Evolutionary conservation across 2,888 invertebrate species (phyloP), one percentile per base, ranked within the genome.

Genomic region (Andricus curvator): DNA sequence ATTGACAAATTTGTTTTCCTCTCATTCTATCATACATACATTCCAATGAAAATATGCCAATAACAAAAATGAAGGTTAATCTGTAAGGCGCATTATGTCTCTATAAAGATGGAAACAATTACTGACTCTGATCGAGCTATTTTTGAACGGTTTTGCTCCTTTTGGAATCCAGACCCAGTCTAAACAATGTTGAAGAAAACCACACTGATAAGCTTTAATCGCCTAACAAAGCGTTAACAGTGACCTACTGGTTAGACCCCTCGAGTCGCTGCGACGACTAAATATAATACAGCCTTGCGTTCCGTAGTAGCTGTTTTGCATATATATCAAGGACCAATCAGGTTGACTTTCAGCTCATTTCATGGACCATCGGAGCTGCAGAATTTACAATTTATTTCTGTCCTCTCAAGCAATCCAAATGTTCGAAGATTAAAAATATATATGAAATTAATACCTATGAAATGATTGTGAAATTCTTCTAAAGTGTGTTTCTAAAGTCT

Each of bases 181-280:
- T 13, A 20, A 33, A 56, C 33, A 51, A 56, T 56, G 74, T 17
- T 56, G 56, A n/a, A 29, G 56, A 74, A 74, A 74, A 48, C 9
- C 8, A 51, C 83, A 82, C 85, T 90, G 88, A 91, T 90, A 87
- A 88, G 85, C 85, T 87, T 85, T 88, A 91, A 91, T 91, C 89
- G 86, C 88, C 86, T 89, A 89, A 91, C 91, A 91, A 91, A 91
- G 90, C 89, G 88, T 89, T 91, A 91, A 84, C 90, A 90, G 90
- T 91, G 92, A 91, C 91, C 92, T 88, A 91, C 89, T 91, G 86
- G 86, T 83, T 84, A 85, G 87, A 87, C 88, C 89, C 89, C 88
- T 88, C 87, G 80, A 85, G 86, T 87, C 86, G 86, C 83, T 84
- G 78, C 85, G 83, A 80, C 84, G 82, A 86, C 87, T 88, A 87